These are phyloP conservation scores for Daubentonia madagascariensis DNA, from an alignment of 2,113 vertebrate species.

Conservation along the genomic window DNA sequence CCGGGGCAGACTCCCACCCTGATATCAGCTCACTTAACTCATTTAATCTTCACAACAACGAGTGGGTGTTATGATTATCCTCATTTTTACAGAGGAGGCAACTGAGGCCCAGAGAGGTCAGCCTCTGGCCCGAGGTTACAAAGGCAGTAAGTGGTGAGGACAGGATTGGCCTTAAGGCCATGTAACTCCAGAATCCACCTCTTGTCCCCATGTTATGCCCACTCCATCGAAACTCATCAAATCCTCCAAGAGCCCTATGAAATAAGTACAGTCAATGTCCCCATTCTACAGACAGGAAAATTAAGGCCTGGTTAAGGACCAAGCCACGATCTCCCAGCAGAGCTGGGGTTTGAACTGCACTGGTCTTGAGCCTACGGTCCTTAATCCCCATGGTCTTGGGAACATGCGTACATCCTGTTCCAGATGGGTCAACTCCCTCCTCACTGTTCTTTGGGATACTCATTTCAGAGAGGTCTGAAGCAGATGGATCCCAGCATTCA, in stretches of 20 bases:
- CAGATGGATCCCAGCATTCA: neutral
- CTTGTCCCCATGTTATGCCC: accelerated
- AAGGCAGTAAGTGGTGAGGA: no score
- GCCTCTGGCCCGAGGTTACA: neutral
- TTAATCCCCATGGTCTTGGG: neutral
- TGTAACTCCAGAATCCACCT: neutral
- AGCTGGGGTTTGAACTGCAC: neutral
- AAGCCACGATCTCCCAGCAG: no score
- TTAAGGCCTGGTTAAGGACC: neutral
- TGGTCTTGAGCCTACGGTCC: neutral
- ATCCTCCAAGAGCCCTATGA: neutral
- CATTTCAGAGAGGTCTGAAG: no score
- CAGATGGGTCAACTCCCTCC: no score
- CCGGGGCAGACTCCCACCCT: no score
- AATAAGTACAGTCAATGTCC: neutral
- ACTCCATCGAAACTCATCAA: accelerated
- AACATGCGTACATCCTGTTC: neutral
- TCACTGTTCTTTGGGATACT: neutral
- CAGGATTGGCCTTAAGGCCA: accelerated
- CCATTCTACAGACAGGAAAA: neutral
- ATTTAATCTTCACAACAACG: neutral
- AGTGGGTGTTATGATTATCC: no score
- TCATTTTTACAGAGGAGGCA: neutral
- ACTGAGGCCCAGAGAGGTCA: neutral
- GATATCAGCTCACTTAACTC: neutral